Conservation (phyloP, 2,888 invertebrate species). For the Trachelus stipa region DNA sequence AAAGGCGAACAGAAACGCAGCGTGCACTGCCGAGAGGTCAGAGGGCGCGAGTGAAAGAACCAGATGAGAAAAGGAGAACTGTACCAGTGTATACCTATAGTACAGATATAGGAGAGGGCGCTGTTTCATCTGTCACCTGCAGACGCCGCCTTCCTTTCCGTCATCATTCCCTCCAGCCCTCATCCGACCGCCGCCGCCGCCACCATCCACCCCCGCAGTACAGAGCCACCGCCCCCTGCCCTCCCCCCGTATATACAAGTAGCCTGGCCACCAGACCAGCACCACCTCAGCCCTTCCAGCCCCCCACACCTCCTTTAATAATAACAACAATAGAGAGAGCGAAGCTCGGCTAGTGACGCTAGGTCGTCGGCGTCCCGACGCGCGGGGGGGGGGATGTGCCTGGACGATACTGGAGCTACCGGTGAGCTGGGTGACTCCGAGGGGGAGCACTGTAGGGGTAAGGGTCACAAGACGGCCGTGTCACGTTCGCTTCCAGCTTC, state of each 20-base stretch:
- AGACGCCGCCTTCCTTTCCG: conserved; percentile 67
- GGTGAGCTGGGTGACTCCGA: conserved; percentile 26
- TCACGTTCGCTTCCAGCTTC: conserved; percentile 63
- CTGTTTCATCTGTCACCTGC: conserved; percentile 67
- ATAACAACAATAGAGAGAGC: conserved; percentile 63
- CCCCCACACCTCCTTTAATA: conserved; percentile 58
- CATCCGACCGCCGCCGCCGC: conserved; percentile 35
- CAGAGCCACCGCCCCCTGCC: not conserved
- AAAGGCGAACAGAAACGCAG: conserved; percentile 16
- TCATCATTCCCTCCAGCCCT: conserved; percentile 61
- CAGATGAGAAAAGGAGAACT: conserved; percentile 35
- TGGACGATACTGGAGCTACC: conserved; percentile 23
- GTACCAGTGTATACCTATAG: not conserved
- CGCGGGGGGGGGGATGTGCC: conserved; percentile 35
- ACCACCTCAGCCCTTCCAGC: conserved; percentile 19
- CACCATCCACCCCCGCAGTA: conserved; percentile 20
- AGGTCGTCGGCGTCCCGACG: conserved; percentile 43
- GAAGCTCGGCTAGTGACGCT: conserved; percentile 48
- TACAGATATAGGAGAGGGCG: conserved; percentile 37
- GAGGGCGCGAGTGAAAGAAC: conserved; percentile 31
- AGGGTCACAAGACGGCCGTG: conserved; percentile 64
- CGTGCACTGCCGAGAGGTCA: conserved; percentile 35
- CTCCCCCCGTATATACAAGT: not conserved
- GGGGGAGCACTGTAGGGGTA: conserved; percentile 39
- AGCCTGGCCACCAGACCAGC: conserved; percentile 9